Base-by-base conservation (phyloP, 2,888 invertebrate genomes). In the Agrochola litura region DNA sequence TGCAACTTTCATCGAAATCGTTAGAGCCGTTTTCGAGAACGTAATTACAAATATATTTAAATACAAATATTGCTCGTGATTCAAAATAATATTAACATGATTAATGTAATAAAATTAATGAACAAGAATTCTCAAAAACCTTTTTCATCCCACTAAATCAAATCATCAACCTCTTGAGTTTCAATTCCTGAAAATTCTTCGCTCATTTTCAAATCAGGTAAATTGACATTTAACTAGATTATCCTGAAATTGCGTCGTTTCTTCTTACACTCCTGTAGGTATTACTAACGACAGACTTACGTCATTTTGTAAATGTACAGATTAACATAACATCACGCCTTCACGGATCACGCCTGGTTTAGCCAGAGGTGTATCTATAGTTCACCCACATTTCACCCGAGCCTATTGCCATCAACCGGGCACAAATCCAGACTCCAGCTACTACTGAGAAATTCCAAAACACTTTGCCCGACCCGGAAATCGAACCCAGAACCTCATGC, bases 161-260 rank as follows among this genome's bases (percentile, higher is more conserved):
- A 70, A 67, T 71, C 46, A 41, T 66, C 64, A 46, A 64, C 49
- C 8, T 54, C 49, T 65, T 65, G 49, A n/a, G 60, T 37, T 69
- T 12, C 46, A 73, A 60, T 81, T 81, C 46, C 65, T 82, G 43
- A 82, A 83, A 85, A 66, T 74, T 75, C 76, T 77, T 67, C 64
- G 52, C 68, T 83, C 71, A 74, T 77, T 74, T 77, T 68, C 64
- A 77, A 76, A 73, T 73, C 73, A 77, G 76, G 77, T 68, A 78
- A 78, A 79, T 82, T 77, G 66, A 61, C 58, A 25, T 67, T 77
- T 67, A 81, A 77, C 54, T 61, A 37, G 78, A 77, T 73, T 69
- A 82, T 72, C 63, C 66, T 73, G 58, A 67, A 77, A 76, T 85
- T 77, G 63, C 56, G 8, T n/a, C 46, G 72, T 64, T 76, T 66